Conservation (phyloP, 2,113 vertebrate species). For the Pipa parva region DNA sequence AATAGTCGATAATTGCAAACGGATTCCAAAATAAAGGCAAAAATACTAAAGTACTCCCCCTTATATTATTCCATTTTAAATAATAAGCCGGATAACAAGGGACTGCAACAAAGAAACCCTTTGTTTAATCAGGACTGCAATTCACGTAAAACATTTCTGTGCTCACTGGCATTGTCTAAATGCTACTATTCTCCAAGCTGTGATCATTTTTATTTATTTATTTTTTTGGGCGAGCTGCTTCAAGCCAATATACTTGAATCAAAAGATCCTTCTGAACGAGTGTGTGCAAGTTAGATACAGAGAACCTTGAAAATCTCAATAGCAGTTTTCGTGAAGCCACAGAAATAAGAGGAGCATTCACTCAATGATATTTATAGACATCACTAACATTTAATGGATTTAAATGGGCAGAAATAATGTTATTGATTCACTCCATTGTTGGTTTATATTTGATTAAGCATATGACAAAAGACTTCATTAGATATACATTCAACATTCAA, state of each 20-base stretch:
- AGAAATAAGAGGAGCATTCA: constrained; percentile 5
- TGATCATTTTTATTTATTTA: too few species aligned
- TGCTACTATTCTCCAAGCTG: background rate
- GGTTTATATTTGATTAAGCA: constrained; percentile 16
- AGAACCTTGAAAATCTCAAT: constrained; percentile 29
- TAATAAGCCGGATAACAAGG: background rate
- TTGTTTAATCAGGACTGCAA: background rate
- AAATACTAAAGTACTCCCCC: background rate
- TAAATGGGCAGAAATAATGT: background rate
- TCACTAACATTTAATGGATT: background rate
- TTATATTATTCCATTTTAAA: background rate
- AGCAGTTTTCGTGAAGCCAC: constrained; percentile 12
- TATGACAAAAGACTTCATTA: background rate
- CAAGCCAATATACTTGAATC: background rate
- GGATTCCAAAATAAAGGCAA: background rate
- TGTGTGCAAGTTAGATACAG: background rate
- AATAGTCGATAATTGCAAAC: background rate
- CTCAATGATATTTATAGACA: background rate
- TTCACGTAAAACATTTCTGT: background rate
- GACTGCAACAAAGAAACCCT: background rate
- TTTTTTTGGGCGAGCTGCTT: background rate
- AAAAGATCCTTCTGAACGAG: constrained; percentile 5
- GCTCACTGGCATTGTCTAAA: background rate
- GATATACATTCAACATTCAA: background rate
- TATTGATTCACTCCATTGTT: constrained; percentile 16